Evolutionary conservation across 2,113 vertebrate species (phyloP).

Genomic region (Perca flavescens): DNA sequence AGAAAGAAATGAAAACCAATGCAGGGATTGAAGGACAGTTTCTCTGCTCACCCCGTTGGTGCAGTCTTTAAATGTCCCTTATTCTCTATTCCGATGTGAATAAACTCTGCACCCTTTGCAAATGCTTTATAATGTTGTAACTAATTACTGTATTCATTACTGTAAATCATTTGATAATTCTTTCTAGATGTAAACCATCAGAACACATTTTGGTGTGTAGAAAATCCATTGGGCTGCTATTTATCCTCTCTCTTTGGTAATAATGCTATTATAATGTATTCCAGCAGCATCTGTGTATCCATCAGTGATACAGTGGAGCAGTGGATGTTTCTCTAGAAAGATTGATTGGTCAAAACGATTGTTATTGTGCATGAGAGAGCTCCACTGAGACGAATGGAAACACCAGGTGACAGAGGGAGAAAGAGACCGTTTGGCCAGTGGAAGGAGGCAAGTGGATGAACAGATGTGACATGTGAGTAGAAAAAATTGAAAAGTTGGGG

Average conservation of each 20-base stretch:
- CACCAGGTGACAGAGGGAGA: slow-evolving; percentile 44
- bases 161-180: background rate
- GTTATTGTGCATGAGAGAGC: slow-evolving; percentile 25
- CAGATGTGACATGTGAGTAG: slow-evolving; percentile 52
- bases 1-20: too few species aligned
- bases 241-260: background rate
- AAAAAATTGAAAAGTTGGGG: background rate
- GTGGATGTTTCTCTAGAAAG: slow-evolving; percentile 8
- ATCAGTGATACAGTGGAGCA: background rate
- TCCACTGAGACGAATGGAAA: slow-evolving; percentile 61
- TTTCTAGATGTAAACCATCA: background rate
- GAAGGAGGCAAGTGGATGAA: slow-evolving; percentile 48
- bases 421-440: slow-evolving; percentile 33
- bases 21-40: too few species aligned
- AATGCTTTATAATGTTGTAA: background rate
- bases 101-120: background rate
- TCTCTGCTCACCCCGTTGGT: background rate
- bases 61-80: background rate
- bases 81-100: background rate
- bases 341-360: slow-evolving; percentile 9
- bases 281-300: background rate
- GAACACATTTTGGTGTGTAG: too few species aligned
- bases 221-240: background rate
- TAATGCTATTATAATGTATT: background rate
- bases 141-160: background rate